These are phyloP conservation scores for Parambassis ranga DNA, from an alignment of 2,797 vertebrate genomes.

Conservation along the genomic window DNA sequence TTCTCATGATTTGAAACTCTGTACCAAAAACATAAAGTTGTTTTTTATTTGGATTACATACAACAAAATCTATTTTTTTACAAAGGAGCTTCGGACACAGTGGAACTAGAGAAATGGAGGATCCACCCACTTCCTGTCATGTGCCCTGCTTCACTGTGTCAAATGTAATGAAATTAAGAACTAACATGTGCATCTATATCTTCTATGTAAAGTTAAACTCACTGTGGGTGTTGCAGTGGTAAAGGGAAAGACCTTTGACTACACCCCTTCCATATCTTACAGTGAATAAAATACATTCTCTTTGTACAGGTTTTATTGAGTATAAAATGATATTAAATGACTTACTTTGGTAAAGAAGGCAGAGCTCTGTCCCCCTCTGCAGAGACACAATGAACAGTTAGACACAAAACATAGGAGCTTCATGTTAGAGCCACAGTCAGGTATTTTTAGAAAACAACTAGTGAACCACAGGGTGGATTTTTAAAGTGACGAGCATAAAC, in stretches of 20 bases:
- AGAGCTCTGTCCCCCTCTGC: slow-evolving; percentile 97
- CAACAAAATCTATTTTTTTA: too few species aligned
- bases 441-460: slow-evolving; percentile 47
- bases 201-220: not conserved
- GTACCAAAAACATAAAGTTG: slow-evolving; percentile 61
- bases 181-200: not conserved
- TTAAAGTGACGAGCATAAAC: slow-evolving; percentile 32
- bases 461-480: slow-evolving; percentile 22
- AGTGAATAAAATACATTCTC: too few species aligned
- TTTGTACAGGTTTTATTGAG: not conserved
- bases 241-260: not conserved
- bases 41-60: not conserved
- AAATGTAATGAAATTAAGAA: not conserved
- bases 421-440: not conserved
- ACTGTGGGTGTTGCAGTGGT: too few species aligned
- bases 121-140: slow-evolving; percentile 18
- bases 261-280: too few species aligned
- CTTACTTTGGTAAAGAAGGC: slow-evolving; percentile 98
- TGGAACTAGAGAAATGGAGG: not conserved
- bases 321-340: slow-evolving; percentile 7
- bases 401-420: not conserved
- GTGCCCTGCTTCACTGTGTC: not conserved
- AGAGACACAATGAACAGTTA: slow-evolving; percentile 43
- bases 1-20: slow-evolving; percentile 97
- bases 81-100: too few species aligned